These are phyloP conservation scores for Brachionus manjavacas DNA, from an alignment of 1,140 invertebrate species.

Conservation along the genomic window DNA sequence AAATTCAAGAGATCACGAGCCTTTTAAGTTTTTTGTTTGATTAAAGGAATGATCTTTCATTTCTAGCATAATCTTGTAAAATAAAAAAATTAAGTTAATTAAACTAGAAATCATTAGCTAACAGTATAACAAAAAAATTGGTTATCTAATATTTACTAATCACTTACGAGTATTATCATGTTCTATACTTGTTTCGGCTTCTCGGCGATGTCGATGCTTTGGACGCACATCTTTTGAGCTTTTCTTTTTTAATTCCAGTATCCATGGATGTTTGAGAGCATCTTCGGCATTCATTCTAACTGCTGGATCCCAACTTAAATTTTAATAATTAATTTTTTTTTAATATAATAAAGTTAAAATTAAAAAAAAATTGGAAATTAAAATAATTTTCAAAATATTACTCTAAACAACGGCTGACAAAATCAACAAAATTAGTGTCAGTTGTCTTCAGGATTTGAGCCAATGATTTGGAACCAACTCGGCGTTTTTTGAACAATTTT, in stretches of 20 bases:
- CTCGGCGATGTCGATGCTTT: constrained; percentile 38
- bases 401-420: constrained; percentile 54
- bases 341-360: constrained; percentile 42
- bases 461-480: constrained; percentile 51
- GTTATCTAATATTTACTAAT: neutral
- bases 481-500: constrained; percentile 54
- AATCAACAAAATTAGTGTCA: constrained; percentile 54
- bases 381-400: too few relatives aligned
- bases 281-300: constrained; percentile 54
- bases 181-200: constrained; percentile 40
- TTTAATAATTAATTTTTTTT: neutral
- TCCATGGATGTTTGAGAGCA: constrained; percentile 56
- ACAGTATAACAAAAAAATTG: neutral
- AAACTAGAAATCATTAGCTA: neutral
- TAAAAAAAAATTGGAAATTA: neutral
- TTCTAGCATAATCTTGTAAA: constrained; percentile 27
- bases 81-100: neutral
- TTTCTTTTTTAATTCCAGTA: constrained; percentile 46
- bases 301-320: constrained; percentile 53
- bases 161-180: constrained; percentile 41
- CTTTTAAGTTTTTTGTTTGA: constrained; percentile 2
- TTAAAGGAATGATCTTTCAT: constrained; percentile 26
- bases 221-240: constrained; percentile 33
- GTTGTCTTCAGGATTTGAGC: constrained; percentile 52
- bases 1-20: neutral